These are phyloP conservation scores for Diadegma fenestrale DNA, from an alignment of 2,888 invertebrate genomes.

Conservation along the genomic window DNA sequence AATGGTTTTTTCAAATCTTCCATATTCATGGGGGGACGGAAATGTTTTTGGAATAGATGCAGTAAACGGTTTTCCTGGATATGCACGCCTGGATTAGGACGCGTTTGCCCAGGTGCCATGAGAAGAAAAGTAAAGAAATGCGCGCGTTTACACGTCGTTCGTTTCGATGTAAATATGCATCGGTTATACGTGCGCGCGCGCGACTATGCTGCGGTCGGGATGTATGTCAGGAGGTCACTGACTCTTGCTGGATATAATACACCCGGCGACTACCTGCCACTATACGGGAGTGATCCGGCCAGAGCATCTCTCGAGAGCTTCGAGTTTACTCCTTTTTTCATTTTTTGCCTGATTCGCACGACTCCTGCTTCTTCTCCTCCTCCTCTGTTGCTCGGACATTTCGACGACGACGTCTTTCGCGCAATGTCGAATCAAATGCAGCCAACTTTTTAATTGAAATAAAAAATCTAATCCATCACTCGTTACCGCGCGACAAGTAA, in stretches of 20 bases:
- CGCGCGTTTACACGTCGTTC: conserved; percentile 62
- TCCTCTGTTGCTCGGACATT: not conserved
- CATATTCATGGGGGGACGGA: too few species aligned
- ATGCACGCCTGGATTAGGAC: too few species aligned
- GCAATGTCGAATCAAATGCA: too few species aligned
- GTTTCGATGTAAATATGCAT: conserved; percentile 50
- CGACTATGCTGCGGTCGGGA: too few species aligned
- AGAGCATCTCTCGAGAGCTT: conserved; percentile 42
- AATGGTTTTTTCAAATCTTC: too few species aligned
- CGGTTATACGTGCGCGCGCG: too few species aligned
- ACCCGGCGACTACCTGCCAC: conserved; percentile 14
- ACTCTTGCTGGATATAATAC: conserved; percentile 66
- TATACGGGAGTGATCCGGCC: conserved; percentile 51
- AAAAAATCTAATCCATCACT: not conserved
- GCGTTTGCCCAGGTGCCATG: not conserved
- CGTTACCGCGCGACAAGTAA: not conserved
- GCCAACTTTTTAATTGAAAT: too few species aligned
- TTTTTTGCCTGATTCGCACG: conserved; percentile 3
- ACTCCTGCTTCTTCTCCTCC: conserved; percentile 5
- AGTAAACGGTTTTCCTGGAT: too few species aligned
- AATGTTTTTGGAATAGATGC: too few species aligned
- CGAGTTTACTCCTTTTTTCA: conserved; percentile 1
- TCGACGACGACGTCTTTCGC: conserved; percentile 1
- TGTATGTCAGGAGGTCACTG: conserved; percentile 79
- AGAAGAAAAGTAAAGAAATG: conserved; percentile 64